Evolutionary conservation across 2,113 vertebrate genomes (phyloP), one percentile per base, ranked within the genome.

Genomic region (Ondatra zibethicus): DNA sequence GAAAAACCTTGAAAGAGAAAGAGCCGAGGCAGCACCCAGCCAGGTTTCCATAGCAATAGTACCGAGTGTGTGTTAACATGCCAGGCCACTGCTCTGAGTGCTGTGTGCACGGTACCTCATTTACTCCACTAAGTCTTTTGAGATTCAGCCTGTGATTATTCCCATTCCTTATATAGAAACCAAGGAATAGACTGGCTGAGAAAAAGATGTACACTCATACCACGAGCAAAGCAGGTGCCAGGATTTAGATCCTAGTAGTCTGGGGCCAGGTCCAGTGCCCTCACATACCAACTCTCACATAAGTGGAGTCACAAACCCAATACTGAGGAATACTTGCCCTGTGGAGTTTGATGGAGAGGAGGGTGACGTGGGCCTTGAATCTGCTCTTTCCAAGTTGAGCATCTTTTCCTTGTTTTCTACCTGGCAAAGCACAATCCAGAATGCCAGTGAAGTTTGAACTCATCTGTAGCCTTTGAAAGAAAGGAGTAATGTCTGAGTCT

Each of bases 21-120:
- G 66, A 76, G 96, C 72, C 90, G 70, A 81, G 88, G 88, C 14
- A 94, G 90, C 63, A 92, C n/a, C 2, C n/a, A 12, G 86, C 4
- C 13, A 63, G 29, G 86, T 96, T 95, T 90, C 93, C 58, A 96
- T 86, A 61, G 94, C 86, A 91, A 97, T 93, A 72, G 85, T 88
- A 77, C 72, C 36, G 39, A 93, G 86, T 65, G 88, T 31, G 13
- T 95, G 78, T 81, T 86, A 88, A 42, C 55, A 29, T 42, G 61
- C 65, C n/a, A 73, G 39, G 31, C 13, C 45, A 23, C 11, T 36
- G 65, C 84, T 68, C 91, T 92, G 52, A 92, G 45, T 13, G 65
- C 77, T 96, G 33, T 82, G 68, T 10, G 72, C 91, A 42, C 9
- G 80, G 66, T 58, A 39, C 36, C 73, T 92, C 66, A 63, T 85